Percentiles rank a stretch among this genome's conserved stretches.
phyloP scores from a whole-genome alignment of 64 coral and sea anemone genomes.

The Catalaphyllia jardinei region DNA sequence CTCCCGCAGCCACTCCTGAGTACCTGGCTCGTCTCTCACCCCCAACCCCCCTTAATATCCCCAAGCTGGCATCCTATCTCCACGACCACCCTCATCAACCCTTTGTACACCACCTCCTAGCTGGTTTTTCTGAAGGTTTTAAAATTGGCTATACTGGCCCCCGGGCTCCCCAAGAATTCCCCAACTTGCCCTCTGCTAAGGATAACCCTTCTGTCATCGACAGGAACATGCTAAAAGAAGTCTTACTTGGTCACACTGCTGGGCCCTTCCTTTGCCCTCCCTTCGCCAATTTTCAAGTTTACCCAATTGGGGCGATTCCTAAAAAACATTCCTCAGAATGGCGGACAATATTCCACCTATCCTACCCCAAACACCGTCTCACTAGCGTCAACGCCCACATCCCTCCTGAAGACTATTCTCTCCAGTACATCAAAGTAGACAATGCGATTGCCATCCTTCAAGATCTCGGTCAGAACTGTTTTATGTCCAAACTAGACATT shows the following conservation, averaged over 20 bases:
- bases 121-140: not conserved
- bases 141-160: constrained; percentile 4
- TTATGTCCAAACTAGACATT: constrained; percentile 36
- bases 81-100: not conserved
- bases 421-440: constrained; percentile 18
- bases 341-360: constrained; percentile 37
- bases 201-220: not conserved
- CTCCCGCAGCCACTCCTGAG: not conserved
- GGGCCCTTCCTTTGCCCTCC: constrained; percentile 30
- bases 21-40: not conserved
- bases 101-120: not conserved
- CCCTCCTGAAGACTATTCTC: not conserved
- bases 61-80: not conserved
- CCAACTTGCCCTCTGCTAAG: not conserved
- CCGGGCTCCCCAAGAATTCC: not conserved
- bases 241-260: not conserved
- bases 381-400: constrained; percentile 36
- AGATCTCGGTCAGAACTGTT: not conserved
- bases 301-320: constrained; percentile 22
- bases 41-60: not conserved
- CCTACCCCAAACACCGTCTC: not conserved
- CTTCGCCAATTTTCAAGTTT: constrained; percentile 2
- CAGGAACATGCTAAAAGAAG: constrained; percentile 10
- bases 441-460: not conserved
- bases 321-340: constrained; percentile 43